phyloP scores from a whole-genome alignment of 2,797 vertebrate species.

The Arrhamphus sclerolepis region DNA sequence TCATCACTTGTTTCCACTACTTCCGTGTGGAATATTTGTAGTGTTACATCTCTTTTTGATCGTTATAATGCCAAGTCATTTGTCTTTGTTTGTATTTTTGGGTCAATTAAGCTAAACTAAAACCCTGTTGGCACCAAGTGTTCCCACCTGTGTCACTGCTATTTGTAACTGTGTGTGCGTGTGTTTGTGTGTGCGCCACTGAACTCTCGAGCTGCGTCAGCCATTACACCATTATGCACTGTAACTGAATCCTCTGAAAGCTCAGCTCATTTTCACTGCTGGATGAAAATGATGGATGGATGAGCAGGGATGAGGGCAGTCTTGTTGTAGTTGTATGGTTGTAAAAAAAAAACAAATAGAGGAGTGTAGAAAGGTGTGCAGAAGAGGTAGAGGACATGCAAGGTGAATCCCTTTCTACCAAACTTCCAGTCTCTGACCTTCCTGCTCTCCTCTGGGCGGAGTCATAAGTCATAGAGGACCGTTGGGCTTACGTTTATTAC shows the following conservation, averaged over 20 bases:
- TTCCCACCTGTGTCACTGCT: conserved; percentile 3
- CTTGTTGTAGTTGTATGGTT: conserved; percentile 22
- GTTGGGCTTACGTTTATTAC: conserved; percentile 23
- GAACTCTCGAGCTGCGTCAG: conserved; percentile 55
- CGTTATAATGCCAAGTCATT: conserved; percentile 9
- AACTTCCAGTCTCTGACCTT: conserved; percentile 20
- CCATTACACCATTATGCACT: conserved; percentile 71
- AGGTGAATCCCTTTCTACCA: conserved; percentile 37
- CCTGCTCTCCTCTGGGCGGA: conserved; percentile 43
- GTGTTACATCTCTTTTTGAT: conserved; percentile 6
- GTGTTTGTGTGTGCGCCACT: conserved; percentile 35
- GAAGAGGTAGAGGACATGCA: conserved; percentile 31
- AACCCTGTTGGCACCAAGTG: background rate
- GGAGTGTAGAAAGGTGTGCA: conserved; percentile 30
- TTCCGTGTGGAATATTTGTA: conserved; percentile 25
- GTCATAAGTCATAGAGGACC: conserved; percentile 31
- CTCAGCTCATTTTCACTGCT: conserved; percentile 50
- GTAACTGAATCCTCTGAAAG: conserved; percentile 81
- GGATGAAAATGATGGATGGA: conserved; percentile 55
- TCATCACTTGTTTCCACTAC: conserved; percentile 50
- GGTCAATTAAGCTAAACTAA: background rate
- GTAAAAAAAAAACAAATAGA: conserved; percentile 53
- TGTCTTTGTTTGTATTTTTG: conserved; percentile 8
- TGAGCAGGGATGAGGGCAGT: conserved; percentile 36
- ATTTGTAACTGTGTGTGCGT: conserved; percentile 8